Evolutionary conservation across 2,113 vertebrate species (phyloP), one percentile per base, ranked within the genome.

Genomic region (zebrafish (Danio rerio)): DNA sequence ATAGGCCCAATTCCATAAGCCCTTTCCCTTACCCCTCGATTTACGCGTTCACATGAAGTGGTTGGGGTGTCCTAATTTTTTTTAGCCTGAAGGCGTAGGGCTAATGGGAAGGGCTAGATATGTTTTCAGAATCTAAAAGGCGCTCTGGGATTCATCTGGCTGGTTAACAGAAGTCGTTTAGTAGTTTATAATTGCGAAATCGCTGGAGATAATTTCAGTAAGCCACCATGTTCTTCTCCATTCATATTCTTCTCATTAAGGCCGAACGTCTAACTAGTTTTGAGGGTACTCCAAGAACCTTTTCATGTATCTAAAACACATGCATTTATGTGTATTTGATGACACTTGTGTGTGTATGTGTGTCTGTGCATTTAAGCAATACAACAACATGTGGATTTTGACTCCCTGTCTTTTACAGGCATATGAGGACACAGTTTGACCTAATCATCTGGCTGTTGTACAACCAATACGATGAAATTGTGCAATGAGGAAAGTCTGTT

Each of bases 111-210:
- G n/a, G n/a, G n/a, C n/a, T n/a, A n/a, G n/a, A n/a, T n/a, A n/a
- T n/a, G n/a, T n/a, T n/a, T n/a, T n/a, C n/a, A n/a, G 58, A 61
- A 59, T 8, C 40, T 81, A 21, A 74, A 52, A 63, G 63, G 18
- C 58, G 40, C 58, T 53, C 72, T 76, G 47, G 56, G 53, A 74
- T 9, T 45, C 31, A 11, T 56, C 43, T 69, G 62, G 20, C 10
- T 13, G 49, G 52, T 21, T 49, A 43, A 9, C 8, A 40, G 5
- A 11, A 52, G 10, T 15, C 45, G 15, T 9, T 31, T 6, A 40
- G 47, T 10, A 21, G 49, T 73, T 73, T 9, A 42, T 66, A 53
- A 73, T 72, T 31, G 40, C 0, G 0, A 45, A 66, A 15, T n/a
- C 9, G 7, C 15, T 50, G 3, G 21, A 47, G 9, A 15, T 73